Evolutionary conservation across 1,140 invertebrate genomes (phyloP), one percentile per base, ranked within the genome.

Genomic region (Hycleus cichorii): DNA sequence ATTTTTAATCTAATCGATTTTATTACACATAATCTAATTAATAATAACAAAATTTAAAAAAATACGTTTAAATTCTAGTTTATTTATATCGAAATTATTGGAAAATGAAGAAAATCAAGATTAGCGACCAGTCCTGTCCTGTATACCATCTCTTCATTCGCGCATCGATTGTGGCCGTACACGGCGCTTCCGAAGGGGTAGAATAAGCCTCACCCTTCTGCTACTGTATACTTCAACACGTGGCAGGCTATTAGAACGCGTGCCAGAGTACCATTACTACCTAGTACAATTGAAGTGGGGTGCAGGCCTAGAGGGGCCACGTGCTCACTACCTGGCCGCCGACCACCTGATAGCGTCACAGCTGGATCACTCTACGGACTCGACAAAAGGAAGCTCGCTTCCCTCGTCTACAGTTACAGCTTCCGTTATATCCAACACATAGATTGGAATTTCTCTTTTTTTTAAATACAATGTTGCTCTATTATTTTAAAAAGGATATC

Each of bases 151-250:
- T 52, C 58, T 56, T 56, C 27, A 51, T 47, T 52, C 64, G 61
- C 61, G 62, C 65, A 70, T 72, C 70, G 68, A 72, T 72, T 72
- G 63, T 67, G 62, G 64, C 67, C 64, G 49, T 56, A 62, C 45
- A 26, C 58, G 3, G 53, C 45, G 58, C 42, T 56, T 59, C 49
- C 49, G 58, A 57, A 58, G 62, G 59, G 58, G 60, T 58, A 51
- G 39, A 50, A 47, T 57, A 12, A 46, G 50, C 59, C 58, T 49
- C 52, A 53, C 58, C 64, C 55, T 56, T 46, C 32, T 53, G 27
- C 55, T 27, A 40, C 11, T 26, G n/a, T 25, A 25, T 48, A 57
- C 55, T 52, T 62, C 65, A 69, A 69, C 67, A 69, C 67, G 67
- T 69, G 67, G 67, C 63, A 44, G 49, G 49, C 52, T 58, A 62